A percentile compares a stretch with the other conserved stretches of the same genome.
phyloP scores from a whole-genome alignment of 2,888 invertebrate species.

The Parnassius orleans region DNA sequence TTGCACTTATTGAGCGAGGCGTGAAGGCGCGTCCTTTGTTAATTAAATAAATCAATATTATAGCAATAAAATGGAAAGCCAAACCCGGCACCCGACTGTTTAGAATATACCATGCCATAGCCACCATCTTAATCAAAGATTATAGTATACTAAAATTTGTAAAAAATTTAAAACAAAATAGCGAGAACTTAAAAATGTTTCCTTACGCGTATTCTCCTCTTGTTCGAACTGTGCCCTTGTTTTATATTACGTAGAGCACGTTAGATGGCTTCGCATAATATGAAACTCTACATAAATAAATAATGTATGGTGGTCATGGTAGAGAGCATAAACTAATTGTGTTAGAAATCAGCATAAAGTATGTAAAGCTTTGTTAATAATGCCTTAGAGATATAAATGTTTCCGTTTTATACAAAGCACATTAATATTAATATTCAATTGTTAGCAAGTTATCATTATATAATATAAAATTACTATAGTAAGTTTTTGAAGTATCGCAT shows the following conservation, averaged over 20 bases:
- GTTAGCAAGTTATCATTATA: constrained; percentile 3
- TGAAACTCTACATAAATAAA: constrained; percentile 1
- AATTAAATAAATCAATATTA: not conserved
- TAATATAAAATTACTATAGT: not conserved
- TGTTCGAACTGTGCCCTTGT: constrained; percentile 1
- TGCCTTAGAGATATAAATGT: too few species aligned
- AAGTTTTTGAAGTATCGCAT: too few species aligned
- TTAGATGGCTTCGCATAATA: constrained; percentile 10
- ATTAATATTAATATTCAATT: constrained; percentile 3
- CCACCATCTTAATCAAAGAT: not conserved
- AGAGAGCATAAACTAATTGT: too few species aligned
- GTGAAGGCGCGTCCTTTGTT: not conserved
- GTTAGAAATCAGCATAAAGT: too few species aligned
- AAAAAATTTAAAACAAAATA: too few species aligned
- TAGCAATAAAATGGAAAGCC: constrained; percentile 1
- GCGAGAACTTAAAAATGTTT: too few species aligned
- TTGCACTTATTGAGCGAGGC: not conserved
- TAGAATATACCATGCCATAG: too few species aligned
- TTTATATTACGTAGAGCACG: constrained; percentile 4
- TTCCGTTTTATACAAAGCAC: too few species aligned
- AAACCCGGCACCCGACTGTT: not conserved
- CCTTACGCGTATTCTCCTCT: too few species aligned
- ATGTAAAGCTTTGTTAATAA: too few species aligned
- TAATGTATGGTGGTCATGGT: too few species aligned
- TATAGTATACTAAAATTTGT: too few species aligned